phyloP scores from a whole-genome alignment of 2,113 vertebrate genomes.

The Sander vitreus region DNA sequence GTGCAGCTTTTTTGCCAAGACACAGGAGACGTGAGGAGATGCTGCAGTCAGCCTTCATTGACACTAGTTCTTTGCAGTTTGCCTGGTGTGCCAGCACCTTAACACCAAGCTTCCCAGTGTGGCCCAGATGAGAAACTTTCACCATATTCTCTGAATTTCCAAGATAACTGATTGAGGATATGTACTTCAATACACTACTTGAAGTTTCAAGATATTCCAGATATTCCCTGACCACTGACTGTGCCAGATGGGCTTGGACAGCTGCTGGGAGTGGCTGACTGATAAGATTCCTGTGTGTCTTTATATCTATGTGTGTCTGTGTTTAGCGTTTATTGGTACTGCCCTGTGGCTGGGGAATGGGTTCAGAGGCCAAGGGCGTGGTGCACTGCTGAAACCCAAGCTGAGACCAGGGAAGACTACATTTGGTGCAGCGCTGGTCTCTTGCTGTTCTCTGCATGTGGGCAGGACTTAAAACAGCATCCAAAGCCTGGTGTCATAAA shows the following conservation, averaged over 20 bases:
- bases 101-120: neutral
- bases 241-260: neutral
- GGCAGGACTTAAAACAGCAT: neutral
- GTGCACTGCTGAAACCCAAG: slow-evolving; percentile 18
- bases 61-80: too few relatives aligned
- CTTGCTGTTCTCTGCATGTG: neutral
- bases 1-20: too few relatives aligned
- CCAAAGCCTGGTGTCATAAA: neutral
- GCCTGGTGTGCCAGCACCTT: too few relatives aligned
- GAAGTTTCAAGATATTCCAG: neutral
- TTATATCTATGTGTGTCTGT: slow-evolving; percentile 21
- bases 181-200: neutral
- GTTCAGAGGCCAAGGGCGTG: slow-evolving; percentile 41
- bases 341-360: slow-evolving; percentile 43
- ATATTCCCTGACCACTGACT: slow-evolving; percentile 17
- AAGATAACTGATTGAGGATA: neutral
- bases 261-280: slow-evolving; percentile 49
- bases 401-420: slow-evolving; percentile 11
- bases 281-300: slow-evolving; percentile 53
- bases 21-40: too few relatives aligned
- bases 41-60: too few relatives aligned
- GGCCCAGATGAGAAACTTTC: neutral
- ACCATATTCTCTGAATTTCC: neutral
- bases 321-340: slow-evolving; percentile 20
- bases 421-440: slow-evolving; percentile 3